Evolutionary conservation across 2,797 vertebrate genomes (phyloP), one percentile per base, ranked within the genome.

Genomic region (Nasua narica): DNA sequence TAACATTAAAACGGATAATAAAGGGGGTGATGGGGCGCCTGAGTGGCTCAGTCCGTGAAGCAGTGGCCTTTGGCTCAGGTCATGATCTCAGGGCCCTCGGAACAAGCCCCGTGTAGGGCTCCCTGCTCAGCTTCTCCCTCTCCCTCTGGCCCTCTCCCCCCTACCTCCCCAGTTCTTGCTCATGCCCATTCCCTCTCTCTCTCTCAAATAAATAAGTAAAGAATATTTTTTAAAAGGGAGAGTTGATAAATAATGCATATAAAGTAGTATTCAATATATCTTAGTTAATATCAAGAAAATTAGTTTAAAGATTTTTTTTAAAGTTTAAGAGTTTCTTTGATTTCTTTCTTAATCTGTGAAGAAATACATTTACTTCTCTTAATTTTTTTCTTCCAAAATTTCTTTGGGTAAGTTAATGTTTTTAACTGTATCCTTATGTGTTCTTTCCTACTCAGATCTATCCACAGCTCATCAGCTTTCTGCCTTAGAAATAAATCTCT

Each of bases 271-370:
- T 94, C 43, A 76, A 7, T 82, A n/a, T 60, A 40, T 90, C 18
- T 56, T 82, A 72, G 46, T 92, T 72, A 94, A 89, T 58, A 60
- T 37, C 40, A 84, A 93, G 54, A 93, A 76, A 85, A 52, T 69
- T 65, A 86, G 16, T 67, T 96, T 74, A 32, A 67, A 86, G 67
- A 50, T 2, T 14, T 40, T 25, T 67, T 62, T 40, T 40, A 79
- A 81, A 79, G 58, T 54, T 67, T 60, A 67, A 72, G 69, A 93
- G 46, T 88, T 74, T 67, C 69, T 65, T 65, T 81, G 21, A 69
- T 56, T 29, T n/a, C 4, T 81, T 76, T 84, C 52, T 92, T 81
- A 9, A 58, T 62, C 70, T 81, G 58, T 46, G 15, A 91, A 87
- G 94, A 48, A 21, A 87, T 65, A 40, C 0, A 56, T 78, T 87